phyloP scores from a whole-genome alignment of 2,888 invertebrate species.

The Hirtodrosophila duncani region DNA sequence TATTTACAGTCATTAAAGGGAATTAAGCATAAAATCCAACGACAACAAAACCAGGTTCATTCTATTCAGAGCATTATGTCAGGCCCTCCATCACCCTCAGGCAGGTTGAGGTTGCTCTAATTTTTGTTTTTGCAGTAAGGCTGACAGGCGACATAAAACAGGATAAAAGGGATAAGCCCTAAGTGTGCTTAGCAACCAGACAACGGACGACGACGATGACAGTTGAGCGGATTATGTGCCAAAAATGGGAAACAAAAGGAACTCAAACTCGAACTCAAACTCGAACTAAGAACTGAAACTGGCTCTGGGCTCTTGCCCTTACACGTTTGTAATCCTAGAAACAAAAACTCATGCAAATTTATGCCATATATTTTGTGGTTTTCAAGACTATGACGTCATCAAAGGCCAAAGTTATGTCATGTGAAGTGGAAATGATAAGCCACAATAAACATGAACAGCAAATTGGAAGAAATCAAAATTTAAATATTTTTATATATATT shows the following conservation, averaged over 20 bases:
- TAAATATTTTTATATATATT: neutral
- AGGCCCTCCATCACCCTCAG: constrained; percentile 18
- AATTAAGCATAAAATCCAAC: constrained; percentile 45
- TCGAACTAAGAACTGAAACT: constrained; percentile 1
- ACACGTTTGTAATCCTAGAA: constrained; percentile 45
- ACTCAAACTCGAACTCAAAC: constrained; percentile 14
- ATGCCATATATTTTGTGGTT: constrained; percentile 47
- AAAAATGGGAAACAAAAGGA: constrained; percentile 27
- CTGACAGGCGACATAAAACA: constrained; percentile 59
- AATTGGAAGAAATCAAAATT: neutral
- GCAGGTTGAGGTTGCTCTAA: constrained; percentile 66
- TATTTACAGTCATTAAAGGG: constrained; percentile 64
- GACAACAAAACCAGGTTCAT: constrained; percentile 34
- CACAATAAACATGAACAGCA: neutral
- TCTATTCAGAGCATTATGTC: too few species aligned
- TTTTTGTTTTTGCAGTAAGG: constrained; percentile 30
- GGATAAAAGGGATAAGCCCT: constrained; percentile 54
- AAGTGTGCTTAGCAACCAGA: constrained; percentile 30
- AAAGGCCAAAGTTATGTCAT: constrained; percentile 21
- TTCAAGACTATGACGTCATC: constrained; percentile 35
- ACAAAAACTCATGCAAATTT: constrained; percentile 45
- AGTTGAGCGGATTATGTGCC: constrained; percentile 60
- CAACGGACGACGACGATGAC: constrained; percentile 26
- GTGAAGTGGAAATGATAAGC: constrained; percentile 22
- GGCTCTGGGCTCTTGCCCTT: constrained; percentile 5